Evolutionary conservation across 2,797 vertebrate species (phyloP).

Genomic region (Sebastes itinus): DNA sequence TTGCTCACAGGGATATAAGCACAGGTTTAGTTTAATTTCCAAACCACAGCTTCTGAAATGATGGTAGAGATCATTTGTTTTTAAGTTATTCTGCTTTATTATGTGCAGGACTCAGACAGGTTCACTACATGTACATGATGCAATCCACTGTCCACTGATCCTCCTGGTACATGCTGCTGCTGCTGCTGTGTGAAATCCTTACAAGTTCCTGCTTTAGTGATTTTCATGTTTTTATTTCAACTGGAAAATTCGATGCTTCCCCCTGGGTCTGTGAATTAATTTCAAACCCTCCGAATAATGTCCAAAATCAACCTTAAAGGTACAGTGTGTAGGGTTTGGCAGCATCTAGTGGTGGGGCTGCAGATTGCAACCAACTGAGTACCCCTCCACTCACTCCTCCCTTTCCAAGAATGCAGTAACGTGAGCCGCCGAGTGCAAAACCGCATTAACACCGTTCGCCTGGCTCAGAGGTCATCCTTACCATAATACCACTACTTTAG

Average conservation of each 20-base stretch:
- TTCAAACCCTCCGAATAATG: constrained; percentile 1
- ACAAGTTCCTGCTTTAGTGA: neutral
- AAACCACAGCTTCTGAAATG: neutral
- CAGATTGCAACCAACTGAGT: too few species aligned
- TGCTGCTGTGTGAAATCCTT: neutral
- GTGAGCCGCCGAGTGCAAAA: too few species aligned
- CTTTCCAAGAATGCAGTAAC: too few species aligned
- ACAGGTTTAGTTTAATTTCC: constrained; percentile 9
- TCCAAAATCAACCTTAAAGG: neutral
- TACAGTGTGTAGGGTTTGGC: too few species aligned
- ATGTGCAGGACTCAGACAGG: neutral
- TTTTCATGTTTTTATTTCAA: neutral
- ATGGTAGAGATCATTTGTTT: neutral
- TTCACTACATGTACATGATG: neutral
- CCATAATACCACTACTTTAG: too few species aligned
- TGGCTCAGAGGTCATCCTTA: too few species aligned
- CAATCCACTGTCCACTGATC: neutral
- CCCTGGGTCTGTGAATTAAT: neutral
- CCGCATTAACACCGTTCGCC: too few species aligned
- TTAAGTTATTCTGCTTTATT: neutral
- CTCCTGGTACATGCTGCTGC: neutral
- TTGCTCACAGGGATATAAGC: neutral
- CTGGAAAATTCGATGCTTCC: neutral
- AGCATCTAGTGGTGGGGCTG: too few species aligned
- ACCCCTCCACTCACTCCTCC: too few species aligned